A percentile compares a stretch with the other conserved stretches of the same genome.
phyloP scores from a whole-genome alignment of 2,797 vertebrate genomes.

The Petrocephalus schoutedeni region DNA sequence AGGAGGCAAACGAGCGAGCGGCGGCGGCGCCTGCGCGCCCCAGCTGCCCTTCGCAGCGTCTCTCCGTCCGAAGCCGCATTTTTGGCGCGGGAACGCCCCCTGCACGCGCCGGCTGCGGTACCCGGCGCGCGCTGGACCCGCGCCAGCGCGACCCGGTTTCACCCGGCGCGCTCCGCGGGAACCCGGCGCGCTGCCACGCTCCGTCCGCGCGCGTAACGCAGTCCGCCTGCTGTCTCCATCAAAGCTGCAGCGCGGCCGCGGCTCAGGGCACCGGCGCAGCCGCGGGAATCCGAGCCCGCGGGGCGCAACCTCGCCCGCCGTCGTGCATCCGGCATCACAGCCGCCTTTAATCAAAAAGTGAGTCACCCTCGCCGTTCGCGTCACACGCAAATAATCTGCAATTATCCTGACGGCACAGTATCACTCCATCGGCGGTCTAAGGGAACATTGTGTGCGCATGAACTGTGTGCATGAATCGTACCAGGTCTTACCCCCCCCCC shows the following conservation, averaged over 20 bases:
- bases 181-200: constrained; percentile 40
- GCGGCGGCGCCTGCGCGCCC: not conserved
- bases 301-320: not conserved
- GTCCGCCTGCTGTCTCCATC: constrained; percentile 35
- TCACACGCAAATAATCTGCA: constrained; percentile 13
- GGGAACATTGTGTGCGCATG: not conserved
- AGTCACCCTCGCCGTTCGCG: not conserved
- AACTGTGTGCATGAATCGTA: not conserved
- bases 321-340: constrained; percentile 11
- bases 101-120: not conserved
- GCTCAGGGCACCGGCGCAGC: not conserved
- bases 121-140: constrained; percentile 29
- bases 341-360: not conserved
- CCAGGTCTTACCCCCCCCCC: not conserved
- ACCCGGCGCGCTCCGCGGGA: constrained; percentile 29
- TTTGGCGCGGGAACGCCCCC: not conserved
- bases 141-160: constrained; percentile 42
- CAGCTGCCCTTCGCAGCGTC: not conserved
- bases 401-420: not conserved
- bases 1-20: not conserved
- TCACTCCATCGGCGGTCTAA: not conserved
- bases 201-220: constrained; percentile 59
- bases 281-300: not conserved
- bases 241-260: not conserved
- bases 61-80: not conserved